phyloP scores from a whole-genome alignment of 2,888 invertebrate genomes.

The Chrysotoxum bicinctum region DNA sequence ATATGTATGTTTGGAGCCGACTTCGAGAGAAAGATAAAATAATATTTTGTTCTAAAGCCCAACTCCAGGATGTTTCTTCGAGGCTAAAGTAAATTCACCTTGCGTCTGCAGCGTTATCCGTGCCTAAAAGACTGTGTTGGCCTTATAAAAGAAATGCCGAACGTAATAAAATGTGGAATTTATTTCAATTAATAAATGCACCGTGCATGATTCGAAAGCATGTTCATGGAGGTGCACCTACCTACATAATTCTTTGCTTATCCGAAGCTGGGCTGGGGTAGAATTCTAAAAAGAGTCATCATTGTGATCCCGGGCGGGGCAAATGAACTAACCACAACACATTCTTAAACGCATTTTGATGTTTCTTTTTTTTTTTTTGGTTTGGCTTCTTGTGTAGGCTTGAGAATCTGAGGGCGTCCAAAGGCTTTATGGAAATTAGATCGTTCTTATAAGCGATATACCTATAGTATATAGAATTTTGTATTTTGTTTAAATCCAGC shows the following conservation, averaged over 20 bases:
- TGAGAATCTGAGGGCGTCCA: constrained; percentile 53
- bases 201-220: constrained; percentile 61
- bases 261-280: constrained; percentile 53
- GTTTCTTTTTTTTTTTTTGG: constrained; percentile 33
- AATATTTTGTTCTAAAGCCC: not conserved
- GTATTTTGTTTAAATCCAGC: not conserved
- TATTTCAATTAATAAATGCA: constrained; percentile 73
- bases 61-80: constrained; percentile 1
- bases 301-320: constrained; percentile 58
- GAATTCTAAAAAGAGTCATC: constrained; percentile 72
- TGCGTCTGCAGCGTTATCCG: not conserved
- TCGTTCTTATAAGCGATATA: constrained; percentile 10
- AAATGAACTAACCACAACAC: constrained; percentile 61
- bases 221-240: constrained; percentile 11
- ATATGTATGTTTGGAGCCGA: not conserved
- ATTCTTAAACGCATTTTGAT: constrained; percentile 69
- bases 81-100: constrained; percentile 22
- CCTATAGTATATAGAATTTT: not conserved
- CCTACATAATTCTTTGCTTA: not conserved
- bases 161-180: constrained; percentile 70
- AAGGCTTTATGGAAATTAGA: constrained; percentile 60
- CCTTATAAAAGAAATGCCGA: constrained; percentile 70
- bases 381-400: constrained; percentile 18
- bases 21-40: constrained; percentile 11
- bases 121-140: constrained; percentile 10